phyloP scores from a whole-genome alignment of 2,888 invertebrate genomes.

The Nebria brevicollis region DNA sequence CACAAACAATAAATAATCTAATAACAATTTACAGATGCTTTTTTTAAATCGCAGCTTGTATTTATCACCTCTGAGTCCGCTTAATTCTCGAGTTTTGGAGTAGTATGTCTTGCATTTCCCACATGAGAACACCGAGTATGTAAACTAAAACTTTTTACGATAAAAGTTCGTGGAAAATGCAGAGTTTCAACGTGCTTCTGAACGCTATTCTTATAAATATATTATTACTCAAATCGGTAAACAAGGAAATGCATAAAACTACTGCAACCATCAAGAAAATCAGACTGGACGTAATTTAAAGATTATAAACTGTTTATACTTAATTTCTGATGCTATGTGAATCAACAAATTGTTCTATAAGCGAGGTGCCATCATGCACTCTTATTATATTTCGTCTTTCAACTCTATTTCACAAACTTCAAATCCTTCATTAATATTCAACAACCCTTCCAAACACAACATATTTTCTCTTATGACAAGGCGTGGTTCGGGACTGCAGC shows the following conservation, averaged over 20 bases:
- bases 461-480: too few species aligned
- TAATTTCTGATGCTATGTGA: neutral
- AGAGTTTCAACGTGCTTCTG: slow-evolving; percentile 22
- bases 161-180: slow-evolving; percentile 33
- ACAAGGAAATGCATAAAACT: neutral
- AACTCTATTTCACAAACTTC: too few species aligned
- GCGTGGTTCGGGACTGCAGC: too few species aligned
- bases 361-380: too few species aligned
- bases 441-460: too few species aligned
- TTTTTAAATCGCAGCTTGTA: neutral
- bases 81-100: neutral
- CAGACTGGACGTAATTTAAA: neutral
- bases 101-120: slow-evolving; percentile 32
- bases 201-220: slow-evolving; percentile 31
- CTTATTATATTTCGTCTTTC: too few species aligned
- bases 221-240: neutral
- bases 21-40: neutral
- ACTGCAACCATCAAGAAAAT: neutral
- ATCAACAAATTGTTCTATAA: neutral
- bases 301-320: neutral
- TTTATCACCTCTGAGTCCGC: neutral
- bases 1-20: neutral
- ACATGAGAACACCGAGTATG: slow-evolving; percentile 27
- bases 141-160: slow-evolving; percentile 35
- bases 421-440: too few species aligned